These are phyloP conservation scores for Strix aluco DNA, from an alignment of 2,113 vertebrate genomes.

Conservation along the genomic window DNA sequence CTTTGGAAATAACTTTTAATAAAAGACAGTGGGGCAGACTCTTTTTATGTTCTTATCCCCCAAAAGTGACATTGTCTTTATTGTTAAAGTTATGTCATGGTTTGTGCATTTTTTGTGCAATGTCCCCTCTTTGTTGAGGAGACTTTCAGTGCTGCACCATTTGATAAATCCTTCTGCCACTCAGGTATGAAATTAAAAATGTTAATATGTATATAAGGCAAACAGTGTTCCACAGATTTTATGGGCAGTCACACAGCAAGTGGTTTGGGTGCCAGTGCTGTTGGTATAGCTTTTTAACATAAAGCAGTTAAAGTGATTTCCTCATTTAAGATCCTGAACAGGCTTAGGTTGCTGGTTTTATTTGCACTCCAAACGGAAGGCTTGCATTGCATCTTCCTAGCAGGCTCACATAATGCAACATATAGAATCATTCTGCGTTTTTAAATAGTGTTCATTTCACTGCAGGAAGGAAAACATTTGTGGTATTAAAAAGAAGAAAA, in stretches of 20 bases:
- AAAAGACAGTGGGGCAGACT: not conserved
- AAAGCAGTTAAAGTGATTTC: not conserved
- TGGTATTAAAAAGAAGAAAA: not conserved
- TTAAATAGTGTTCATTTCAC: not conserved
- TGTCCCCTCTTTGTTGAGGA: not conserved
- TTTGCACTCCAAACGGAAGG: not conserved
- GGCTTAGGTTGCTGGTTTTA: not conserved
- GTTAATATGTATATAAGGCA: not conserved
- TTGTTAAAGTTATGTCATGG: not conserved
- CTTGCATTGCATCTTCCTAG: not conserved
- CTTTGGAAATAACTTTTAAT: not conserved
- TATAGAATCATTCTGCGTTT: not conserved
- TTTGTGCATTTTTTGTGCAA: not conserved
- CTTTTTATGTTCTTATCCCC: not conserved
- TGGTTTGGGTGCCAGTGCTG: not conserved
- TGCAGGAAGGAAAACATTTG: not conserved
- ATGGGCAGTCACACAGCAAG: not conserved
- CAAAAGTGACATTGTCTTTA: not conserved
- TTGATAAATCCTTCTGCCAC: not conserved
- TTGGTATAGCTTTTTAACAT: not conserved
- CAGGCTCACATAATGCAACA: rapidly evolving
- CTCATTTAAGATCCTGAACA: not conserved
- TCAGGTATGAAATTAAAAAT: not conserved
- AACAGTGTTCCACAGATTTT: not conserved
- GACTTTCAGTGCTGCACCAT: not conserved